phyloP scores from a whole-genome alignment of 2,113 vertebrate genomes.

The Rhinichthys klamathensis region DNA sequence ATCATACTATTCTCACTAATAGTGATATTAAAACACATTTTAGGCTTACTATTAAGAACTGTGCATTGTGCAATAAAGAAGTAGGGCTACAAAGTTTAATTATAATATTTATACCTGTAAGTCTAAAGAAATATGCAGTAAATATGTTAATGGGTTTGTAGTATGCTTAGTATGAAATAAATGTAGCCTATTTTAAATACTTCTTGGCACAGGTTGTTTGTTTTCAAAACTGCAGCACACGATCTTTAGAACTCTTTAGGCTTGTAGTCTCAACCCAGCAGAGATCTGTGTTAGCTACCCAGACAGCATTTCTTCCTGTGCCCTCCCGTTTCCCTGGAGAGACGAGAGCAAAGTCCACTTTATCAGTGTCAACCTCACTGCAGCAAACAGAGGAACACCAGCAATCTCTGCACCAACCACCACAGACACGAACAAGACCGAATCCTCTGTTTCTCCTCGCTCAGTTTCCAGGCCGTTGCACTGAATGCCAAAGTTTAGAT shows the following conservation, averaged over 20 bases:
- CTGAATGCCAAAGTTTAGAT: background rate
- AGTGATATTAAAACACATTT: no score
- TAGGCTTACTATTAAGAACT: no score
- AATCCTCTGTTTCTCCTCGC: background rate
- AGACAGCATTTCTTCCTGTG: conserved; percentile 46
- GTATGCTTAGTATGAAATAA: no score
- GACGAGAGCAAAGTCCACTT: conserved; percentile 43
- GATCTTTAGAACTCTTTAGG: conserved; percentile 13
- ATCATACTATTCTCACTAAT: no score
- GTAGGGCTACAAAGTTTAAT: no score
- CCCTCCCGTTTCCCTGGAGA: conserved; percentile 25
- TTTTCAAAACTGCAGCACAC: conserved; percentile 13
- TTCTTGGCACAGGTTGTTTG: no score
- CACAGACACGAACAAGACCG: background rate
- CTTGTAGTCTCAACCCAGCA: conserved; percentile 14
- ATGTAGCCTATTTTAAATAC: no score
- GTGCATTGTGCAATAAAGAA: no score
- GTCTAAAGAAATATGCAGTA: no score
- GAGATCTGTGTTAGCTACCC: conserved; percentile 41
- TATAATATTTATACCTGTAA: no score
- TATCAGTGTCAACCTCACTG: conserved; percentile 46
- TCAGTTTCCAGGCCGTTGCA: background rate
- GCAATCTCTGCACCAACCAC: conserved; percentile 32
- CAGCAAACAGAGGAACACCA: conserved; percentile 33
- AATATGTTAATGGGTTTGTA: no score